phyloP scores from a whole-genome alignment of 2,113 vertebrate species.

The Chaetops frenatus region DNA sequence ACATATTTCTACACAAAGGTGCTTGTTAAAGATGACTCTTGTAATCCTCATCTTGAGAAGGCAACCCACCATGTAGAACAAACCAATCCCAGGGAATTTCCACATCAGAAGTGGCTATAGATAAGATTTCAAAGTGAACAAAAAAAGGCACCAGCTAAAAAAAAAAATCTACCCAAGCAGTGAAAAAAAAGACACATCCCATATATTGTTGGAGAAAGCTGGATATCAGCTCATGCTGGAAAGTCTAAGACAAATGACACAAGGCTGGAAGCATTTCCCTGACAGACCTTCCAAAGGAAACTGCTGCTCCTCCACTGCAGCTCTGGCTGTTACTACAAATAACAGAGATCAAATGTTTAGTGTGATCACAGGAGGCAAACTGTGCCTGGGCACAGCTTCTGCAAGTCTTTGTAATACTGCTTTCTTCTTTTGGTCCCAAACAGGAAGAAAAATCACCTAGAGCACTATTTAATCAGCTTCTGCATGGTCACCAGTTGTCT shows the following conservation, averaged over 20 bases:
- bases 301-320: background rate
- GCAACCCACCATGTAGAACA: background rate
- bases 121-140: background rate
- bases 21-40: background rate
- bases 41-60: background rate
- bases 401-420: background rate
- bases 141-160: background rate
- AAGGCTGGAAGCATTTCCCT: background rate
- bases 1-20: background rate
- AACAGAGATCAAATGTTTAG: background rate
- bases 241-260: background rate
- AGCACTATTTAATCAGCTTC: background rate
- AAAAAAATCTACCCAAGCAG: background rate
- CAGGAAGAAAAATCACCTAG: background rate
- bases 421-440: background rate
- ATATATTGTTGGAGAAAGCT: background rate
- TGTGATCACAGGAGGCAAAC: background rate
- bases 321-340: background rate
- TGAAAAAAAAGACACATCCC: background rate
- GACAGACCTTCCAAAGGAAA: background rate
- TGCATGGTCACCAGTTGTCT: background rate
- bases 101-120: background rate
- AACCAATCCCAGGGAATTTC: background rate
- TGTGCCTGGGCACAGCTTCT: background rate
- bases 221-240: background rate